Evolutionary conservation across 2,888 invertebrate species (phyloP), one percentile per base, ranked within the genome.

Genomic region (Neuroscelio doddi): DNA sequence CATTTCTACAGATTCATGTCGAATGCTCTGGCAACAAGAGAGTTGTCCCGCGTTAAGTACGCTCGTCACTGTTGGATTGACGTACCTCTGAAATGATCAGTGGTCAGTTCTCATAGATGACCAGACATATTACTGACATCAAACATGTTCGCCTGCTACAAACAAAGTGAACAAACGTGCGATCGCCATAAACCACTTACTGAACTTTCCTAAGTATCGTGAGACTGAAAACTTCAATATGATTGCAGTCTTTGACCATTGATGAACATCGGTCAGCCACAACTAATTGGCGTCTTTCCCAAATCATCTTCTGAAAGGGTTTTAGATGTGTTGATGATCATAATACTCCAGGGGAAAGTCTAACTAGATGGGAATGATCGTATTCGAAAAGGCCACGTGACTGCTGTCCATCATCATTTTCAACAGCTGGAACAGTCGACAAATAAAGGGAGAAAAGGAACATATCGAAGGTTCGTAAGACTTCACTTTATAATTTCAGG

Each of bases 121-220:
- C 34, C 47, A 14, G 21, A 39, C 39, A 49, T 41, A 57, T 63
- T 56, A 59, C 57, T 49, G 64, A 68, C 64, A 58, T 64, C 64
- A 62, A 64, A 58, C 64, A 58, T 76, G 74, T 76, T 77, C 74
- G 74, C 69, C 68, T 17, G 53, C 53, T 29, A 61, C 65, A 38
- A 67, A 17, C 17, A 9, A 73, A 69, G 61, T 58, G 68, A 17
- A 63, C 70, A 70, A 72, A 70, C 69, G 71, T 62, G 68, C 68
- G 69, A 68, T 69, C 71, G 68, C 74, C 79, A 79, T 80, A 78
- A 79, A 74, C 79, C 73, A 79, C 74, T 76, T 72, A 68, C 53
- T 64, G 70, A 71, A 75, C 75, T 72, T 76, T 73, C 69, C 71
- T 77, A 79, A 81, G 81, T 76, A 80, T 77, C 81, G 80, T 66